Evolutionary conservation across 1,140 invertebrate species (phyloP).

Genomic region (Drosophila sproati): DNA sequence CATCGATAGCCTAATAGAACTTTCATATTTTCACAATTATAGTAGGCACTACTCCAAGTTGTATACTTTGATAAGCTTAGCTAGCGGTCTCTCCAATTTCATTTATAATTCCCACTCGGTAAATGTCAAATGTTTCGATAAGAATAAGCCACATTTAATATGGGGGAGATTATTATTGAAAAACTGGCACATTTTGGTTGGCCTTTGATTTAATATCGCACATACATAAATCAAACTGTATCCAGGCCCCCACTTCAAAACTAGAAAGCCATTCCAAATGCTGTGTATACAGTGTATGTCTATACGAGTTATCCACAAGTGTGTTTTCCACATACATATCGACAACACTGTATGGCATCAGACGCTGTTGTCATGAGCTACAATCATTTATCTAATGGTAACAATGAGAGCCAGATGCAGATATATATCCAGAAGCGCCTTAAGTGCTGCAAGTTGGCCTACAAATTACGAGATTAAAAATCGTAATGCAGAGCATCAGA

Average conservation of each 20-base stretch:
- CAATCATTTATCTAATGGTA: slow-evolving; percentile 1
- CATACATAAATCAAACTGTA: slow-evolving; percentile 35
- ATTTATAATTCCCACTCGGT: slow-evolving; percentile 19
- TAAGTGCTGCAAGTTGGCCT: neutral
- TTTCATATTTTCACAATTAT: too few species aligned
- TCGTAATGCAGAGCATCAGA: neutral
- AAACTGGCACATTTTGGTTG: slow-evolving; percentile 7
- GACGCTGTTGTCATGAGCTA: neutral
- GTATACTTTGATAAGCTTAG: neutral
- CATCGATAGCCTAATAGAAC: too few species aligned
- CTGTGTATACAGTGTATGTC: neutral
- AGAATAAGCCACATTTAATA: slow-evolving; percentile 24
- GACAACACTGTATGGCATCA: neutral
- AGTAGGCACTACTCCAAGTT: neutral
- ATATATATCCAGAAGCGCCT: neutral
- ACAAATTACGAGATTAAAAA: neutral
- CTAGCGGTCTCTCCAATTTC: neutral
- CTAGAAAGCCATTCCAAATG: slow-evolving; percentile 1
- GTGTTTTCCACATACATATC: neutral
- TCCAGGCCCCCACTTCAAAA: neutral
- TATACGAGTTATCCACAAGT: neutral
- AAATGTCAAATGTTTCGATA: slow-evolving; percentile 32
- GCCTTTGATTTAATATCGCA: slow-evolving; percentile 43
- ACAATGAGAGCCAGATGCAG: neutral
- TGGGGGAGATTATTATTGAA: neutral